Evolutionary conservation across 2,888 invertebrate species (phyloP).

Genomic region (Coleophora deauratella): DNA sequence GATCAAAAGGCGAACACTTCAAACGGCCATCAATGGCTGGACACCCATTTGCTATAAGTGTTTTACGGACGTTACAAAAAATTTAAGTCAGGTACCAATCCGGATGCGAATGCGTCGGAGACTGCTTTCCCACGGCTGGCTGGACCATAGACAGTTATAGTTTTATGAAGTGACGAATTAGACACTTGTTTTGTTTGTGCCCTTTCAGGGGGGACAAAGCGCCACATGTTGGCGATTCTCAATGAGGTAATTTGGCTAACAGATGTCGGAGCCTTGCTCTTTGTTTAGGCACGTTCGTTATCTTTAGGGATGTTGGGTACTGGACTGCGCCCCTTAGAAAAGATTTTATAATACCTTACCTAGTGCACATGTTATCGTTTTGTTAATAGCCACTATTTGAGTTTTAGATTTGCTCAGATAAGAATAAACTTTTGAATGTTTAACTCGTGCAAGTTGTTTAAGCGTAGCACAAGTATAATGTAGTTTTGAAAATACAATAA

Average conservation of each 20-base stretch:
- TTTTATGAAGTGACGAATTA: constrained; percentile 57
- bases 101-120: constrained; percentile 57
- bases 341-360: too few relatives aligned
- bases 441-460: too few relatives aligned
- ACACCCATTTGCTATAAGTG: constrained; percentile 54
- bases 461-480: too few relatives aligned
- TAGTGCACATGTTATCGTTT: too few relatives aligned
- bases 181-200: constrained; percentile 31
- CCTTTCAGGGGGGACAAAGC: constrained; percentile 44
- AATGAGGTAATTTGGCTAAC: constrained; percentile 31
- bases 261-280: constrained; percentile 36
- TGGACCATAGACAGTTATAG: constrained; percentile 17
- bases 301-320: constrained; percentile 6
- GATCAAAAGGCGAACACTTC: constrained; percentile 36
- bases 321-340: constrained; percentile 2
- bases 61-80: constrained; percentile 55
- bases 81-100: constrained; percentile 49
- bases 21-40: constrained; percentile 39
- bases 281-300: constrained; percentile 20
- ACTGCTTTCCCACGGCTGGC: constrained; percentile 56
- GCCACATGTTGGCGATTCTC: constrained; percentile 42
- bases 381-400: too few relatives aligned
- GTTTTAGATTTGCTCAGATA: too few relatives aligned
- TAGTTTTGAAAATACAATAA: too few relatives aligned
- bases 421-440: too few relatives aligned